These are phyloP conservation scores for Garra rufa DNA, from an alignment of 2,113 vertebrate genomes.

Conservation along the genomic window DNA sequence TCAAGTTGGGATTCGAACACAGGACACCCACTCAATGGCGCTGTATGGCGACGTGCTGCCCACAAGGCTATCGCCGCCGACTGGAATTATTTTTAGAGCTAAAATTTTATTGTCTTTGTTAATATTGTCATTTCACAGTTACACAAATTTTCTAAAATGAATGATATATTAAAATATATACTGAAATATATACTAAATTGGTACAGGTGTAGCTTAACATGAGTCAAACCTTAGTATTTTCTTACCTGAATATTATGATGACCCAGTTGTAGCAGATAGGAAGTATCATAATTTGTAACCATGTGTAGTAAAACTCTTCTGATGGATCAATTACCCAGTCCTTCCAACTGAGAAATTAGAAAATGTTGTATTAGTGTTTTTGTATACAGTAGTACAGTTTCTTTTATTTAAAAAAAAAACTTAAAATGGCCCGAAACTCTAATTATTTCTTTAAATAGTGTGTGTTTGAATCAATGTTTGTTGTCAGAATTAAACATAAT, in stretches of 20 bases:
- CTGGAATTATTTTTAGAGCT: background rate
- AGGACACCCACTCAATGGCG: too few species aligned
- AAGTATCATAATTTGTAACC: slow-evolving; percentile 84
- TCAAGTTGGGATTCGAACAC: too few species aligned
- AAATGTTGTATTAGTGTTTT: background rate
- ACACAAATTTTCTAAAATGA: background rate
- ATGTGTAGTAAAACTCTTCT: slow-evolving; percentile 83
- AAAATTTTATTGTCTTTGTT: background rate
- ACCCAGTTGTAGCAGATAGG: slow-evolving; percentile 90
- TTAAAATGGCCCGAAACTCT: background rate
- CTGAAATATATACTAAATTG: background rate
- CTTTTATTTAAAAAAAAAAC: background rate
- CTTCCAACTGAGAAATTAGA: slow-evolving; percentile 66
- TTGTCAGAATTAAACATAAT: background rate
- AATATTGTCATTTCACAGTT: background rate
- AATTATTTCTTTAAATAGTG: background rate
- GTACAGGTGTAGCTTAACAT: background rate
- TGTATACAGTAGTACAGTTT: background rate
- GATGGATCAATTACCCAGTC: slow-evolving; percentile 83
- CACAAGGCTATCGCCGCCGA: too few species aligned
- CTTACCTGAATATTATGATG: slow-evolving; percentile 86
- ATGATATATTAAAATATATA: background rate
- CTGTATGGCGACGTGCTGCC: too few species aligned
- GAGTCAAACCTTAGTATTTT: background rate
- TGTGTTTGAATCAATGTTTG: background rate